These are phyloP conservation scores for Bryconaethiops microstoma DNA, from an alignment of 2,797 vertebrate genomes.

Conservation along the genomic window DNA sequence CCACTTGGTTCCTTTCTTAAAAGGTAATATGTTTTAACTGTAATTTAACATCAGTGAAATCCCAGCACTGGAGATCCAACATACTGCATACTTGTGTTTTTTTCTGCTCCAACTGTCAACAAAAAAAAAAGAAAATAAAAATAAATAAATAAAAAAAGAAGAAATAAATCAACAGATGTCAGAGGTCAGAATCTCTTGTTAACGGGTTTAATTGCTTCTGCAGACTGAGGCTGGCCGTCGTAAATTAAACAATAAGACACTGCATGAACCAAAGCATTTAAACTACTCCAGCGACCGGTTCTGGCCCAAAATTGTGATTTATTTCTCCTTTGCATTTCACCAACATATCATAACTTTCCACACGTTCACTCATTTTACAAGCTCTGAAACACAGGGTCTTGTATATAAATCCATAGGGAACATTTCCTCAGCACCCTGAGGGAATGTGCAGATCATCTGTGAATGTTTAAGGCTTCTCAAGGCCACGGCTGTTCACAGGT, in stretches of 20 bases:
- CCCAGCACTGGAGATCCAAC: too few relatives aligned
- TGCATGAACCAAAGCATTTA: background rate
- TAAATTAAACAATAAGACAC: background rate
- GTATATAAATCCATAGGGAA: slow-evolving; percentile 18
- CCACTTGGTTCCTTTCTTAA: too few relatives aligned
- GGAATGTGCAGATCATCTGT: slow-evolving; percentile 45
- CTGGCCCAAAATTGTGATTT: background rate
- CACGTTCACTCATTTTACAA: slow-evolving; percentile 3
- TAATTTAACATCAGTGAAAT: background rate
- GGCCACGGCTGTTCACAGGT: slow-evolving; percentile 10
- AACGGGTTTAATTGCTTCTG: background rate
- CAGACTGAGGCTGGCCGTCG: background rate
- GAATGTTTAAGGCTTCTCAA: slow-evolving; percentile 44
- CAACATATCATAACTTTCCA: slow-evolving; percentile 10
- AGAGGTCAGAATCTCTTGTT: background rate
- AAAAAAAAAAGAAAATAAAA: too few relatives aligned
- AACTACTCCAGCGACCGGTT: background rate
- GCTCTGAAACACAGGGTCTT: slow-evolving; percentile 1
- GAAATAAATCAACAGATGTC: background rate
- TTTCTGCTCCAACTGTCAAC: too few relatives aligned
- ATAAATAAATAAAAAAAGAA: background rate
- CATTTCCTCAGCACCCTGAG: slow-evolving; percentile 23
- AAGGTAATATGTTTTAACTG: background rate
- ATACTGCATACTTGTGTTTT: background rate
- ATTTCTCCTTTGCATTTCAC: background rate